These are phyloP conservation scores for Aspidapion aeneum DNA, from an alignment of 2,888 invertebrate genomes.

Conservation along the genomic window DNA sequence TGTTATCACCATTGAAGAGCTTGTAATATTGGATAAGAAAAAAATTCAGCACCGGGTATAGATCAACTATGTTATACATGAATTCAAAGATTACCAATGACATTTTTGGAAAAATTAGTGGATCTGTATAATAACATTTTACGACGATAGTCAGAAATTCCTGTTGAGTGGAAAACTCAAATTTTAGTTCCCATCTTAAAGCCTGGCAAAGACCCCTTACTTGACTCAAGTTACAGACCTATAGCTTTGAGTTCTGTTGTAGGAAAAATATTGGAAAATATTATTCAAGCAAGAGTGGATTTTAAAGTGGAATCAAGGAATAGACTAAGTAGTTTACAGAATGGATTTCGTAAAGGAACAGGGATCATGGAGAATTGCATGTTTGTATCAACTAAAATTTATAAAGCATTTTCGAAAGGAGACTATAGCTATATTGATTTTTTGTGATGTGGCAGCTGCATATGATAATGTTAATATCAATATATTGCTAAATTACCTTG, in stretches of 20 bases:
- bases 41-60: conserved; percentile 9
- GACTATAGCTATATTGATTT: conserved; percentile 2
- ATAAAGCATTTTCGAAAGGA: conserved; percentile 1
- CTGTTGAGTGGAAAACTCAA: conserved; percentile 3
- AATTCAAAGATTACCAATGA: conserved; percentile 5
- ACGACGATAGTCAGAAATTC: neutral
- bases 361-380: neutral
- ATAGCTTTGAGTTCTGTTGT: conserved; percentile 11
- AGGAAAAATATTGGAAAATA: conserved; percentile 8
- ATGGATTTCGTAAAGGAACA: conserved; percentile 13
- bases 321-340: conserved; percentile 1
- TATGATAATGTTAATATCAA: conserved; percentile 13
- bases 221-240: conserved; percentile 8
- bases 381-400: neutral
- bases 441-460: conserved; percentile 10
- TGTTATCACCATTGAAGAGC: neutral
- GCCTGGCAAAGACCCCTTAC: conserved; percentile 2
- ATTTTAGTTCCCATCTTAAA: conserved; percentile 9
- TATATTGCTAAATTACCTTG: conserved; percentile 4
- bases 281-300: conserved; percentile 12
- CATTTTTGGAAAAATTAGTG: neutral
- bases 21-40: neutral
- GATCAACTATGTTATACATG: conserved; percentile 8
- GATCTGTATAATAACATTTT: conserved; percentile 5
- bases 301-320: conserved; percentile 6